These are phyloP conservation scores for Ramphastos sulfuratus DNA, from an alignment of 2,113 vertebrate species.

Conservation along the genomic window DNA sequence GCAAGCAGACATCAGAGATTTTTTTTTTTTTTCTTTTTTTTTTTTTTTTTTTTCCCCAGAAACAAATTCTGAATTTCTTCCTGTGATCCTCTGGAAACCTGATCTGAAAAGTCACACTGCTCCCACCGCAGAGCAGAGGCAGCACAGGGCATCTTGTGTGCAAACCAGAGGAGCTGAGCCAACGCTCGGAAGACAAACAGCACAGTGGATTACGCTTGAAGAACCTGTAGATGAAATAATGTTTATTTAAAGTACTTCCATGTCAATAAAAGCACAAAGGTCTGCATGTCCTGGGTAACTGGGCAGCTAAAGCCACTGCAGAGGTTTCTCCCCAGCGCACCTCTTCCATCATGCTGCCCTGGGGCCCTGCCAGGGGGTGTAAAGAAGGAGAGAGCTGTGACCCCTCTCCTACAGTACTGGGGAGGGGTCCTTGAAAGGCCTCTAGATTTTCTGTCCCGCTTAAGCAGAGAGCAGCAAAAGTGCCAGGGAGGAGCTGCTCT, in stretches of 20 bases:
- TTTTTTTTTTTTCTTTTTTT: background rate
- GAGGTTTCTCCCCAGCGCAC: background rate
- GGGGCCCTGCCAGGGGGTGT: background rate
- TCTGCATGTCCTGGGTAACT: background rate
- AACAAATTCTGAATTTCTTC: background rate
- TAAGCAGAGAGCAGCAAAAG: background rate
- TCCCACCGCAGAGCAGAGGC: background rate
- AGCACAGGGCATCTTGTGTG: rapidly evolving
- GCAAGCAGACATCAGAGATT: background rate
- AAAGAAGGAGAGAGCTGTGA: background rate
- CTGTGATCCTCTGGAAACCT: background rate
- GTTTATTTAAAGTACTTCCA: background rate
- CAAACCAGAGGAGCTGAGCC: no score
- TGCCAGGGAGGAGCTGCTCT: background rate
- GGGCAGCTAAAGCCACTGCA: background rate
- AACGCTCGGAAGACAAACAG: rapidly evolving
- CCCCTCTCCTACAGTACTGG: rapidly evolving
- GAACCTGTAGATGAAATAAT: rapidly evolving
- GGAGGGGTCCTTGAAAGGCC: rapidly evolving
- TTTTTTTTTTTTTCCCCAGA: background rate
- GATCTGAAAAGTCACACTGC: background rate
- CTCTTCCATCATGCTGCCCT: background rate
- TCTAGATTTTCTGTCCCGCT: no score
- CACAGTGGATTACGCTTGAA: background rate
- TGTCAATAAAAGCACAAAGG: background rate